A percentile compares a stretch with the other conserved stretches of the same genome.
Conservation (phyloP, 2,888 invertebrate genomes). For the Nephrotoma guestfalica region DNA sequence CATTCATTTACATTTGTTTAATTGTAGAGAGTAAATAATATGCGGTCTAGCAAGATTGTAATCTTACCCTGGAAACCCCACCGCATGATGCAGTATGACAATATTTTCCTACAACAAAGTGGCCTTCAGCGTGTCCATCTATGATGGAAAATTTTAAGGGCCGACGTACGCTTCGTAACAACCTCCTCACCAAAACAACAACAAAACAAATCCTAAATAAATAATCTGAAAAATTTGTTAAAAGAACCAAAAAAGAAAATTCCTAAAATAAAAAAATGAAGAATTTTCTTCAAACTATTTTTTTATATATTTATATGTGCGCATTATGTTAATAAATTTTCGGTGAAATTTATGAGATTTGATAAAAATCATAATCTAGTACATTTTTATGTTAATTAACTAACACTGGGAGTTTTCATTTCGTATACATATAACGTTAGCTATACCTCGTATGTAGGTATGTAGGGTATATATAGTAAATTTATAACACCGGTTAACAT, state of each 20-base stretch:
- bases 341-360: conserved; percentile 4
- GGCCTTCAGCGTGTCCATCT: too few relatives aligned
- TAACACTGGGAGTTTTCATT: conserved; percentile 1
- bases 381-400: conserved; percentile 8
- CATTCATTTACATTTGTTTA: too few relatives aligned
- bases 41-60: too few relatives aligned
- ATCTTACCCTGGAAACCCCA: too few relatives aligned
- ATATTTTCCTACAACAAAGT: too few relatives aligned
- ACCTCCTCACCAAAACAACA: neutral
- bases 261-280: neutral
- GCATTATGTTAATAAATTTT: conserved; percentile 8
- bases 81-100: too few relatives aligned
- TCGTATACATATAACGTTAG: neutral
- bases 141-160: too few relatives aligned
- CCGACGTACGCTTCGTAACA: too few relatives aligned
- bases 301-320: neutral
- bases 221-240: neutral
- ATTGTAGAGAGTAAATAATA: too few relatives aligned
- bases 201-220: neutral
- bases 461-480: neutral
- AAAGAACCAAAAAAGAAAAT: neutral
- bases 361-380: conserved; percentile 7
- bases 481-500: neutral
- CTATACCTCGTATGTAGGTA: neutral
- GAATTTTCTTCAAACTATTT: neutral